Base-by-base conservation (phyloP, 2,113 vertebrate species). In the Microcebus jonahi region DNA sequence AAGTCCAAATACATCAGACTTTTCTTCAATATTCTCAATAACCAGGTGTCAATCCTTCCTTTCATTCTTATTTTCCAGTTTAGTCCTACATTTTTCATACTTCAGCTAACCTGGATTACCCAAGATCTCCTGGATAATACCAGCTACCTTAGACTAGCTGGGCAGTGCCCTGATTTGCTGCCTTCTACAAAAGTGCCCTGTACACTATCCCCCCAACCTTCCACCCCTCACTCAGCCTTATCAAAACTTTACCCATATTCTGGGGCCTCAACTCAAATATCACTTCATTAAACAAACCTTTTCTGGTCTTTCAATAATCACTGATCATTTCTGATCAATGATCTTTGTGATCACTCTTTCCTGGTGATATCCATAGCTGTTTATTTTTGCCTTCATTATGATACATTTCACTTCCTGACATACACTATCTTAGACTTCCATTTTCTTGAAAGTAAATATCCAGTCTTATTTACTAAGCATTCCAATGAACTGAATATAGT, bases 391-490 rank as follows among this genome's bases (percentile, higher is more conserved):
- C 50, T 90, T 6, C 4, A 48, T 50, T 36, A 20, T 3, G 2
- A 9, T 39, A 85, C 31, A 50, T 96, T 75, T 36, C 20, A 57
- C 29, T 71, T 88, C 88, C n/a, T 88, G 42, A 29, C 50, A 9
- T 53, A 39, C 63, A 48, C 36, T 88, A 48, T 90, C 18, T 76
- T 57, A 75, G 65, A 8, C 55, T 77, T 10, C 31, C 63, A 81
- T 88, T 80, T 83, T 85, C 42, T 71, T 71, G 15, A 81, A 92
- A 83, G 70, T 31, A 91, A 36, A 73, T 91, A 96, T 55, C 48
- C 9, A 81, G 89, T 88, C 23, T 50, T 82, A 50, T 76, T 85
- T 88, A 55, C 55, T 91, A 89, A 96, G 50, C 15, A 65, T 71
- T 45, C 14, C n/a, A 95, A 15, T 45, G 53, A 95, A 67, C 23